Conservation (phyloP, 2,797 vertebrate genomes). For the Clamator glandarius region DNA sequence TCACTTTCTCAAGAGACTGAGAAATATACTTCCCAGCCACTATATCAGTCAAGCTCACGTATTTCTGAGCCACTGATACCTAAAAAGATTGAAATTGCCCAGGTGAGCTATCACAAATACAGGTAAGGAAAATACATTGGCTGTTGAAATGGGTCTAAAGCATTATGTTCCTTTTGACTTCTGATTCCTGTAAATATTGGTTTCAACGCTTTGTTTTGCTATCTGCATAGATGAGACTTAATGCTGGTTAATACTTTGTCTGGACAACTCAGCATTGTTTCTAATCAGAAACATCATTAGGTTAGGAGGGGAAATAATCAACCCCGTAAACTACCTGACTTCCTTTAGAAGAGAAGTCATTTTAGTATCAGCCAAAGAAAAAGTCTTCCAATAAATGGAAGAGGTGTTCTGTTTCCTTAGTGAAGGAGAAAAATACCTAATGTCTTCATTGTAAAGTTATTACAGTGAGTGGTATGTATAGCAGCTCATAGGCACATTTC, state of each 20-base stretch:
- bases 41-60: constrained; percentile 54
- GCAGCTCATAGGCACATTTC: constrained; percentile 55
- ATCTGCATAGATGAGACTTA: background rate
- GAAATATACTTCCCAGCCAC: constrained; percentile 44
- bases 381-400: background rate
- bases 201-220: background rate
- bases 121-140: background rate
- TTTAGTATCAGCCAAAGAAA: background rate
- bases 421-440: background rate
- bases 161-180: background rate
- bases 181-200: background rate
- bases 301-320: background rate
- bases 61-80: constrained; percentile 54
- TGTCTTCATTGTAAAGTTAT: background rate
- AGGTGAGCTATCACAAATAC: constrained; percentile 34
- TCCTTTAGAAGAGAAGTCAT: background rate
- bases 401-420: background rate
- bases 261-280: background rate
- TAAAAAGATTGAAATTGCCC: constrained; percentile 54
- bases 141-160: background rate
- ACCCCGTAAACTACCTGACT: background rate
- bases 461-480: constrained; percentile 47
- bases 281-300: background rate
- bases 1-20: constrained; percentile 54
- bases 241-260: constrained; percentile 31